Evolutionary conservation across 2,113 vertebrate species (phyloP), one percentile per base, ranked within the genome.

Genomic region (Prinia subflava): DNA sequence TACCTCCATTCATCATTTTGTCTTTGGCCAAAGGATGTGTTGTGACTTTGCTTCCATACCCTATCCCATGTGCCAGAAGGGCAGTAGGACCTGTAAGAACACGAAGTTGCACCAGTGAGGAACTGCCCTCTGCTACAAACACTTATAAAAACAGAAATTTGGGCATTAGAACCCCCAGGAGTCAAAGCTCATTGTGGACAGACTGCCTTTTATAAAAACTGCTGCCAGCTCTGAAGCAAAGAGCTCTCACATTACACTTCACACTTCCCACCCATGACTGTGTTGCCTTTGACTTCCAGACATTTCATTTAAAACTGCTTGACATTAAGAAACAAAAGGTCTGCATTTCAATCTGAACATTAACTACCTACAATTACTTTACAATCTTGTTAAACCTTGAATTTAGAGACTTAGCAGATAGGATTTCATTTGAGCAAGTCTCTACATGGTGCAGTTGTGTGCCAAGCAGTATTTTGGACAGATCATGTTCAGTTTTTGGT

Each of bases 1-100:
- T 98, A 99, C 99, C 98, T 97, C 99, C 99, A 80, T 96, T 97
- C 99, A 99, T 99, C 99, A 99, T 99, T 96, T 99, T 99, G 92
- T 99, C 99, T 94, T 99, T 99, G 93, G 98, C 99, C 90, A 97
- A 97, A 12, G 99, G 99, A 92, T 99, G 99, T 3, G 99, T 99
- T 10, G 99, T 99, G 47, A 99, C 98, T 87, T 98, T 99, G 97
- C 99, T 98, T 95, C 99, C 99, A 70, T 98, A 99, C 13, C 98
- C 99, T 31, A 99, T 98, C 47, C 98, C 99, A 67, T 99, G 99
- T 56, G 99, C 99, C 97, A 99, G 93, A 37, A 99, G 98, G 35
- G 99, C 99, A 2, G 99, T 99, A 33, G 99, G 99, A 94, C 99
- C 99, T 99, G 95, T 33, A 95, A 94, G 75, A 67, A 76, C 78